Evolutionary conservation across 2,113 vertebrate genomes (phyloP), one percentile per base, ranked within the genome.

Genomic region (Onychostruthus taczanowskii): DNA sequence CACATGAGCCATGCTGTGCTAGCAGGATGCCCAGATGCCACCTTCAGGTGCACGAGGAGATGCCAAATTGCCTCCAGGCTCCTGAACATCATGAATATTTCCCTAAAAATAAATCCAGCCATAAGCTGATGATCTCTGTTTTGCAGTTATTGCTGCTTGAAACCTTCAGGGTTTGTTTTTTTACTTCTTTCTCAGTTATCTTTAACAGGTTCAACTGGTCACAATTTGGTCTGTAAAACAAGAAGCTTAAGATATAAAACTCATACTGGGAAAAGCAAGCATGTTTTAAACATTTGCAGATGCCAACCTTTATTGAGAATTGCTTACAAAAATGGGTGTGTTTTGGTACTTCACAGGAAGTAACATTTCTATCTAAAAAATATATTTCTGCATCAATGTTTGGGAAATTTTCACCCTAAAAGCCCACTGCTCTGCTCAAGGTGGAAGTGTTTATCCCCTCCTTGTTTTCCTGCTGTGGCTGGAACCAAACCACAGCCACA

Each of bases 1-100:
- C 83, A 50, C 0, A 84, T 84, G 90, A 95, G 90, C 89, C 83
- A 88, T 52, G 76, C 87, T 95, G 94, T n/a, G 87, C 88, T 58
- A 92, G 85, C 93, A 93, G 86, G 90, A 92, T 58, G 85, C 90
- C 88, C 92, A 94, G 88, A 93, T 96, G 90, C 91, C 93, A 94
- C 83, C 91, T 94, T 94, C 93, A 95, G 94, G 93, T 92, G 85
- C 92, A 92, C 3, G 11, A 73, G 66, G 41, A 92, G 79, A 86
- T 56, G 61, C 44, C 93, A 97, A 96, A 92, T 44, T 75, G 90
- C 72, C 82, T 77, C 70, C 16, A 43, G 66, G 64, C 59, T 72
- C 72, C 83, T 87, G 37, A 91, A 82, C 50, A 84, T 67, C 30
- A 1, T 33, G 27, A 21, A 9, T 78, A 78, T 52, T 88, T 59